Evolutionary conservation across 64 coral and sea anemone genomes (phyloP).

Genomic region (Stichodactyla helianthus): DNA sequence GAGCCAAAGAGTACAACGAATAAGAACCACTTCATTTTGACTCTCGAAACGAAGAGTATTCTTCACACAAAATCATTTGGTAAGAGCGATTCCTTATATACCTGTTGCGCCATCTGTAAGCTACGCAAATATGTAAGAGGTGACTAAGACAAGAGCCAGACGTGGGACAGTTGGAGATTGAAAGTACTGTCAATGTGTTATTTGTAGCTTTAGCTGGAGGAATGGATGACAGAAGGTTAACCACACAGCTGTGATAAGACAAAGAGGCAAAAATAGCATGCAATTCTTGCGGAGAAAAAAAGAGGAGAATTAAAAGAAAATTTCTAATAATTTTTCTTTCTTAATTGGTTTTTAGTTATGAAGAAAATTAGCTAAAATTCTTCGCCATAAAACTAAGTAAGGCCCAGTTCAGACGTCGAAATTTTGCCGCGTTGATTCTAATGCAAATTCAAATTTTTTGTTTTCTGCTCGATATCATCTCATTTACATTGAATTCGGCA

Average conservation of each 20-base stretch:
- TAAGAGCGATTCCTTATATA: background rate
- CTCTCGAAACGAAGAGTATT: background rate
- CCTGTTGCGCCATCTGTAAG: background rate
- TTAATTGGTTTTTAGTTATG: too few species aligned
- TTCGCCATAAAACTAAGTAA: too few species aligned
- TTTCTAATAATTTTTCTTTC: too few species aligned
- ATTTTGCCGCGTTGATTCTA: too few species aligned
- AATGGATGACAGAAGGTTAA: background rate
- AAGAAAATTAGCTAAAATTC: too few species aligned
- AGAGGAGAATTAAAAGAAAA: too few species aligned
- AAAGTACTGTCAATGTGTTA: background rate
- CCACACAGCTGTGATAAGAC: background rate
- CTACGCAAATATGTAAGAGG: background rate
- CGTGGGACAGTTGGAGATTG: background rate
- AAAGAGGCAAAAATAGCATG: background rate
- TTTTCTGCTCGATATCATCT: too few species aligned
- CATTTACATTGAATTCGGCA: too few species aligned
- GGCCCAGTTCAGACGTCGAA: too few species aligned
- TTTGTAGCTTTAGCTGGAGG: background rate
- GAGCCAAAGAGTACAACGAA: background rate
- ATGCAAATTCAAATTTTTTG: too few species aligned
- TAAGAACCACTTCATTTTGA: conserved; percentile 2
- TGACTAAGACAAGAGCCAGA: background rate
- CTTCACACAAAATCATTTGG: background rate
- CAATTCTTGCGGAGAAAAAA: too few species aligned